phyloP scores from a whole-genome alignment of 2,888 invertebrate species.

The Sphaerophoria rueppellii region DNA sequence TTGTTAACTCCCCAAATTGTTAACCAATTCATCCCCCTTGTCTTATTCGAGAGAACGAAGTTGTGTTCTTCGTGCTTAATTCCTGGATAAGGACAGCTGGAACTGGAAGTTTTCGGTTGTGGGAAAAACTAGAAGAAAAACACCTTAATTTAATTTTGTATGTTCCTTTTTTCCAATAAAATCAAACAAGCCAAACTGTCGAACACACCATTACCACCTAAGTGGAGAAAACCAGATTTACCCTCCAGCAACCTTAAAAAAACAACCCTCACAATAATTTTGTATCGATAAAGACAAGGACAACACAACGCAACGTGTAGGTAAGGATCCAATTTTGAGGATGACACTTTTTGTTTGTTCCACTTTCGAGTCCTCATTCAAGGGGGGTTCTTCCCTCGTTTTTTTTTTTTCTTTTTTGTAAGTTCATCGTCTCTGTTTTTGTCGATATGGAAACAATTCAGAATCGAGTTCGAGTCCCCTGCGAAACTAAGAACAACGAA shows the following conservation, averaged over 20 bases:
- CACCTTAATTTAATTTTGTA: constrained; percentile 65
- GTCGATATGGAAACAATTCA: constrained; percentile 49
- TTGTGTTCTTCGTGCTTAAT: too few species aligned
- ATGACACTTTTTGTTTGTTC: constrained; percentile 49
- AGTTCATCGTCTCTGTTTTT: constrained; percentile 8
- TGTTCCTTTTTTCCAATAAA: constrained; percentile 11
- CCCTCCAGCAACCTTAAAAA: background rate
- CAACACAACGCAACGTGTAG: constrained; percentile 6
- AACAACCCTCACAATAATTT: too few species aligned
- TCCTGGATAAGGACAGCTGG: constrained; percentile 13
- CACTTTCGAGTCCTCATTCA: constrained; percentile 4
- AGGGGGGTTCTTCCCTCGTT: constrained; percentile 13
- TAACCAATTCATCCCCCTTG: too few species aligned
- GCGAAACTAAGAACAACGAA: background rate
- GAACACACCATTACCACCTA: constrained; percentile 49
- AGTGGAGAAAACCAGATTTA: constrained; percentile 17
- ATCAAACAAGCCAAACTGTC: constrained; percentile 19
- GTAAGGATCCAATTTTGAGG: constrained; percentile 53
- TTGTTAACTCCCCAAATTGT: too few species aligned
- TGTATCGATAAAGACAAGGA: background rate
- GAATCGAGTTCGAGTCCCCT: constrained; percentile 1
- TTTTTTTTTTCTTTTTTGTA: background rate
- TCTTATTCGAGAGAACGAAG: too few species aligned
- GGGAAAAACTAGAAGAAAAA: constrained; percentile 52
- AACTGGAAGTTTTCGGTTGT: constrained; percentile 17